A percentile compares a stretch with the other conserved stretches of the same genome.
Evolutionary conservation across 2,797 vertebrate species (phyloP).

Genomic region (Myotis findleyi): DNA sequence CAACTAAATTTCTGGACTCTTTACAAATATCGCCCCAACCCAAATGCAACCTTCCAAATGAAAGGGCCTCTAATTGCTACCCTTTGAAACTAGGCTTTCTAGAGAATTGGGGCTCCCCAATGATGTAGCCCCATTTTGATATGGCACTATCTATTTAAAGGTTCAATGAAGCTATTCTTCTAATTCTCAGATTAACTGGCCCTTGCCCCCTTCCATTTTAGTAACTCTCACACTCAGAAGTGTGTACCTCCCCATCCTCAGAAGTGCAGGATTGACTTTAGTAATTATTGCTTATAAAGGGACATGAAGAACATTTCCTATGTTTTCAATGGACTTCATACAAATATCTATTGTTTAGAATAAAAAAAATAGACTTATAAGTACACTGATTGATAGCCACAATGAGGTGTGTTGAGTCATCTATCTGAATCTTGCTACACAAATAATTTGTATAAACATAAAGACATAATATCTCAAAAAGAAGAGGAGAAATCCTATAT

Average conservation of each 20-base stretch:
- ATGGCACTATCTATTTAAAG: neutral
- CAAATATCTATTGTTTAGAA: neutral
- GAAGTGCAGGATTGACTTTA: neutral
- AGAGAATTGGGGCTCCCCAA: neutral
- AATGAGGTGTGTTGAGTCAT: neutral
- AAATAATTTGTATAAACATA: neutral
- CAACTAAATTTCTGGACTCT: conserved; percentile 19
- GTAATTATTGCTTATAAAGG: neutral
- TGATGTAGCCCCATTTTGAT: neutral
- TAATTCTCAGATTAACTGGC: neutral
- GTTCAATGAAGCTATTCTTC: neutral
- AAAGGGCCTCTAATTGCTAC: neutral
- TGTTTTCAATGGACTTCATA: neutral
- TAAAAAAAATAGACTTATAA: neutral
- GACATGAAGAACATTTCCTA: conserved; percentile 11
- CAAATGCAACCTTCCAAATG: neutral
- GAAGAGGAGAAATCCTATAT: neutral
- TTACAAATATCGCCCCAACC: neutral
- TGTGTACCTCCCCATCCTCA: neutral
- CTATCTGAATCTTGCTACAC: neutral
- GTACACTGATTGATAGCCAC: neutral
- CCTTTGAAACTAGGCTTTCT: neutral
- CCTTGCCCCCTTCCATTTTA: neutral
- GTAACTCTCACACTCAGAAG: neutral
- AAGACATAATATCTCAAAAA: neutral